Evolutionary conservation across 2,113 vertebrate species (phyloP).

Genomic region (Gymnogyps californianus): DNA sequence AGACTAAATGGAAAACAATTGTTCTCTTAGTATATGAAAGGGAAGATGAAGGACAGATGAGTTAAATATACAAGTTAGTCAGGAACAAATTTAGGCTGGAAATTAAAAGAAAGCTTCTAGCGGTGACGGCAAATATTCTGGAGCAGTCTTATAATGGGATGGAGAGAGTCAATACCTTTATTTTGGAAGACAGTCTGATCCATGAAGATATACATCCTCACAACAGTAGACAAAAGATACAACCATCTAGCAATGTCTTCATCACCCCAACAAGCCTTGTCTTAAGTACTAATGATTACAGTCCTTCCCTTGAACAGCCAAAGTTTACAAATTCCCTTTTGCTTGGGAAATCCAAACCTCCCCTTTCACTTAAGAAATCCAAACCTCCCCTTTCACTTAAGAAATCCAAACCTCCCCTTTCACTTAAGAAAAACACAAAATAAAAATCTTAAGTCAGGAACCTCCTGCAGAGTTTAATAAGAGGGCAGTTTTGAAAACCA

Average conservation of each 20-base stretch:
- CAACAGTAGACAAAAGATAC: neutral
- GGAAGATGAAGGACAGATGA: neutral
- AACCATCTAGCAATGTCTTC: neutral
- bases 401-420: neutral
- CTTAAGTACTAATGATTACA: neutral
- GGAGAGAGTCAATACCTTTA: neutral
- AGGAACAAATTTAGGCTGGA: neutral
- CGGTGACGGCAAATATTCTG: neutral
- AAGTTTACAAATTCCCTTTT: neutral
- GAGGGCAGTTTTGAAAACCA: neutral
- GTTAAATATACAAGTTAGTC: neutral
- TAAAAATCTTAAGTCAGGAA: neutral
- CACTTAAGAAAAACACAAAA: neutral
- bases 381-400: neutral
- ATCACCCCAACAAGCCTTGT: neutral
- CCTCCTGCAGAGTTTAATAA: neutral
- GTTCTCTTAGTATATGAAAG: neutral
- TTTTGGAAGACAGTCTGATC: neutral
- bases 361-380: neutral
- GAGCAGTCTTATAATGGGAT: neutral
- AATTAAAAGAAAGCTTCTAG: neutral
- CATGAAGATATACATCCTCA: neutral
- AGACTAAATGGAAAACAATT: neutral
- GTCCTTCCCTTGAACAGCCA: neutral
- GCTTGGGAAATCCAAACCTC: neutral